Conservation (phyloP, 1,140 invertebrate genomes). For the Ruditapes philippinarum region DNA sequence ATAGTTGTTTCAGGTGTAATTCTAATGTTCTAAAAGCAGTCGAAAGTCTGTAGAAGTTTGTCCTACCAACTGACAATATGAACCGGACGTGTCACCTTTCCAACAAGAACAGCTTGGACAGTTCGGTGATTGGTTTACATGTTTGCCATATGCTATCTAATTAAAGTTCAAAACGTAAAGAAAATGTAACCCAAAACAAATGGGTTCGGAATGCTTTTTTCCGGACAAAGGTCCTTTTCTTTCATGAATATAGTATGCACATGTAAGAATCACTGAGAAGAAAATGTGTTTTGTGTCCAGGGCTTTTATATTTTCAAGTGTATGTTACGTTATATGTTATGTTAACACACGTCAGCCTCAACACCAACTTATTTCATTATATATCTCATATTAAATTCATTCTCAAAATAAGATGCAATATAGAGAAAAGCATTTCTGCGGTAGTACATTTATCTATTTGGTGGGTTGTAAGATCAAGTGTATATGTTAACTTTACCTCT, state of each 20-base stretch:
- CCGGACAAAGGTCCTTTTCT: background rate
- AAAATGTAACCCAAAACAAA: too few species aligned
- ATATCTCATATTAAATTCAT: background rate
- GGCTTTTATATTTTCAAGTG: background rate
- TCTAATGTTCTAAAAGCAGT: too few species aligned
- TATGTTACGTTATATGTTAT: background rate
- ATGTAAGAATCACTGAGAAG: background rate
- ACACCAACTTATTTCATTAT: constrained; percentile 14
- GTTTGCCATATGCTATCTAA: background rate
- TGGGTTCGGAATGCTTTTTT: background rate
- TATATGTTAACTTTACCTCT: constrained; percentile 12
- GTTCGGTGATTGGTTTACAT: too few species aligned
- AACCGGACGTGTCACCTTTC: too few species aligned
- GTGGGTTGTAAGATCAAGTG: background rate
- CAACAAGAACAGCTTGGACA: too few species aligned
- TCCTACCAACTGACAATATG: too few species aligned
- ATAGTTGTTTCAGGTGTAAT: too few species aligned
- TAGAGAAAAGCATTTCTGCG: background rate
- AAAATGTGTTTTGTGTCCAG: background rate
- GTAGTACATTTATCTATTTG: background rate
- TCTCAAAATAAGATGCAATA: constrained; percentile 1
- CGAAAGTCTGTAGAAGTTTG: too few species aligned
- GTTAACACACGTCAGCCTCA: background rate
- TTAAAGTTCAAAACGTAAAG: background rate
- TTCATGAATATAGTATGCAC: background rate